phyloP scores from a whole-genome alignment of 2,113 vertebrate species.

The Callionymus lyra region DNA sequence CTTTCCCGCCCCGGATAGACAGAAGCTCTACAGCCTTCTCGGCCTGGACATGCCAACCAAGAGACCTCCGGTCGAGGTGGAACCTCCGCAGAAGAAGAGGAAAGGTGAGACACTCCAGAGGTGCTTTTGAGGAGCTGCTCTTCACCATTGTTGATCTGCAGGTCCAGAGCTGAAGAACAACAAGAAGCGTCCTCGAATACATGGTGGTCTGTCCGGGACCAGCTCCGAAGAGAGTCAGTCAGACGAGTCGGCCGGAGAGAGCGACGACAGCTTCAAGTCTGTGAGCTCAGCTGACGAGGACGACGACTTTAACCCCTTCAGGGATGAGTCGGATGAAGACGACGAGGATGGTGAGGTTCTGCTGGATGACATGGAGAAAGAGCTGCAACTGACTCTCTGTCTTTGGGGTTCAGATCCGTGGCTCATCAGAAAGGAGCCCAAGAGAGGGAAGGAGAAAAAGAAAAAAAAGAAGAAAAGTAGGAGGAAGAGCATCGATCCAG shows the following conservation, averaged over 20 bases:
- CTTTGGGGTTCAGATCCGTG: constrained; percentile 79
- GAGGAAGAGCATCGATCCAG: constrained; percentile 88
- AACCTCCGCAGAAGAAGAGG: constrained; percentile 76
- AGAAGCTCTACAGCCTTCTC: constrained; percentile 91
- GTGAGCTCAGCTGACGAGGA: constrained; percentile 87
- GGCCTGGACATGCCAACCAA: constrained; percentile 87
- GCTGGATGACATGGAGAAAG: neutral
- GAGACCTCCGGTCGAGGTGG: constrained; percentile 77
- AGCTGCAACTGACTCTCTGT: neutral
- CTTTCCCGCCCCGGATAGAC: constrained; percentile 94
- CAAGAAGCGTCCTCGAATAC: constrained; percentile 79
- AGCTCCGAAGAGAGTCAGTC: constrained; percentile 85
- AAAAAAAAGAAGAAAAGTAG: constrained; percentile 75
- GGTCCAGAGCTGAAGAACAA: constrained; percentile 79
- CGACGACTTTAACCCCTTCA: constrained; percentile 93
- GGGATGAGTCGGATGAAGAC: constrained; percentile 90
- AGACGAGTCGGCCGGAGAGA: constrained; percentile 68
- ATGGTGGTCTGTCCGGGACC: constrained; percentile 81
- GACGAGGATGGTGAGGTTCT: constrained; percentile 82
- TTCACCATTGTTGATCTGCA: constrained; percentile 24
- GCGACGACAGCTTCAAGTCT: constrained; percentile 88
- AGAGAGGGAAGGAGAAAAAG: constrained; percentile 89
- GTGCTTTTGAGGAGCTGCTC: neutral
- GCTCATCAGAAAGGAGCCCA: constrained; percentile 93
- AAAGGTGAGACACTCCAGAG: constrained; percentile 70